Percentiles rank a stretch among this genome's conserved stretches.
Evolutionary conservation across 1,140 invertebrate species (phyloP).

Genomic region (Phenacoccus solenopsis): DNA sequence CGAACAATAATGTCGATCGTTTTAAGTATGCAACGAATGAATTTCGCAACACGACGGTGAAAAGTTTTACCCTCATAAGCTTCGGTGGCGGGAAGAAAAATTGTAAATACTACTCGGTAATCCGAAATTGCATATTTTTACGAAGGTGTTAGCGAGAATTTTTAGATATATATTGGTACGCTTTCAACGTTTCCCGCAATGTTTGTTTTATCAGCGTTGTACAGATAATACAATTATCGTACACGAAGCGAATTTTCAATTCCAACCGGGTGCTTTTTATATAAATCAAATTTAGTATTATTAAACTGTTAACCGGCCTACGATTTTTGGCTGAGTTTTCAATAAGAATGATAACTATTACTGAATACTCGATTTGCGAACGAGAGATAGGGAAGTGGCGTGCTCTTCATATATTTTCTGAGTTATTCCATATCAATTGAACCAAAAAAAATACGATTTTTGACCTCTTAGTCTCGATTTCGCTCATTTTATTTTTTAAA

Average conservation of each 20-base stretch:
- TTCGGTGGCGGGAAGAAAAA: neutral
- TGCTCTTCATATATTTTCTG: no score
- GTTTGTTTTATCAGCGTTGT: slow-evolving; percentile 14
- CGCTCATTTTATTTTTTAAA: no score
- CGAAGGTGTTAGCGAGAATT: slow-evolving; percentile 8
- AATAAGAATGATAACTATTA: no score
- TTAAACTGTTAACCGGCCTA: neutral
- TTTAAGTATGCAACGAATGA: slow-evolving; percentile 12
- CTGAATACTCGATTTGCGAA: no score
- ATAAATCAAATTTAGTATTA: neutral
- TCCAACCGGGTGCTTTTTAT: neutral
- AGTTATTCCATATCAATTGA: no score
- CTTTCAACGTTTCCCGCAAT: slow-evolving; percentile 4
- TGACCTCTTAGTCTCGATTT: no score
- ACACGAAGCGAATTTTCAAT: neutral
- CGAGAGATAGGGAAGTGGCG: no score
- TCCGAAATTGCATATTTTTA: slow-evolving; percentile 14
- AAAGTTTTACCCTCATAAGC: neutral
- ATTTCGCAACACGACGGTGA: neutral
- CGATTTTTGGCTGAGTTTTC: no score
- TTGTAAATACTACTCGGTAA: slow-evolving; percentile 10
- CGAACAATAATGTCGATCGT: neutral
- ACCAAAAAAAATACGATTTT: no score
- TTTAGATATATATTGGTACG: slow-evolving; percentile 10
- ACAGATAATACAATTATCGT: slow-evolving; percentile 13